Evolutionary conservation across 2,113 vertebrate species (phyloP).

Genomic region (Argyrosomus japonicus): DNA sequence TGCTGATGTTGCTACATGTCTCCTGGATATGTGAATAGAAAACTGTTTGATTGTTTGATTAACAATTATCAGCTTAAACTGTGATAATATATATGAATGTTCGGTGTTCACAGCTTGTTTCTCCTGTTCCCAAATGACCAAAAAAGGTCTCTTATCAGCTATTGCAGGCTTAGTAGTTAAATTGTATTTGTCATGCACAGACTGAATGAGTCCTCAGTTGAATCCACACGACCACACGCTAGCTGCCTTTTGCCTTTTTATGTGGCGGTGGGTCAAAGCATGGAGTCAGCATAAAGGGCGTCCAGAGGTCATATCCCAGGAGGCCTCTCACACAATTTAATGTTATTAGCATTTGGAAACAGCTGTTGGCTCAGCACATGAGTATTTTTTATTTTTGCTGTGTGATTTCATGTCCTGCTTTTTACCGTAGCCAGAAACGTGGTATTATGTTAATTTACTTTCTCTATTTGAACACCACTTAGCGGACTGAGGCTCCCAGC

Average conservation of each 20-base stretch:
- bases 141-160: not conserved
- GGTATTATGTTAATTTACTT: conserved; percentile 67
- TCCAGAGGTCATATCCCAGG: conserved; percentile 15
- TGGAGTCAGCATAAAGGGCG: conserved; percentile 14
- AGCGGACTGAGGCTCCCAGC: conserved; percentile 33
- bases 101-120: not conserved
- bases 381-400: conserved; percentile 31
- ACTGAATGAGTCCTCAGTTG: not conserved
- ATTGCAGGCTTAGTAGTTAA: not conserved
- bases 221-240: not conserved
- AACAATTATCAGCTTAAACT: not conserved
- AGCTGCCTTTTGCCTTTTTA: not conserved
- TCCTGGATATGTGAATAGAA: not conserved
- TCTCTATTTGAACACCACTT: conserved; percentile 65
- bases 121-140: not conserved
- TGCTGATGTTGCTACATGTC: not conserved
- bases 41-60: no score
- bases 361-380: conserved; percentile 39
- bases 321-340: conserved; percentile 13
- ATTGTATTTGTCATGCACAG: not conserved
- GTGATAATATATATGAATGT: not conserved
- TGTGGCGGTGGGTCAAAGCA: not conserved
- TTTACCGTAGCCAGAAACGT: conserved; percentile 41
- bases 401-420: conserved; percentile 34
- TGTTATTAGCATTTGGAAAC: conserved; percentile 6